Percentiles rank a stretch among this genome's conserved stretches.
phyloP scores from a whole-genome alignment of 1,140 invertebrate species.

The Teleogryllus occipitalis region DNA sequence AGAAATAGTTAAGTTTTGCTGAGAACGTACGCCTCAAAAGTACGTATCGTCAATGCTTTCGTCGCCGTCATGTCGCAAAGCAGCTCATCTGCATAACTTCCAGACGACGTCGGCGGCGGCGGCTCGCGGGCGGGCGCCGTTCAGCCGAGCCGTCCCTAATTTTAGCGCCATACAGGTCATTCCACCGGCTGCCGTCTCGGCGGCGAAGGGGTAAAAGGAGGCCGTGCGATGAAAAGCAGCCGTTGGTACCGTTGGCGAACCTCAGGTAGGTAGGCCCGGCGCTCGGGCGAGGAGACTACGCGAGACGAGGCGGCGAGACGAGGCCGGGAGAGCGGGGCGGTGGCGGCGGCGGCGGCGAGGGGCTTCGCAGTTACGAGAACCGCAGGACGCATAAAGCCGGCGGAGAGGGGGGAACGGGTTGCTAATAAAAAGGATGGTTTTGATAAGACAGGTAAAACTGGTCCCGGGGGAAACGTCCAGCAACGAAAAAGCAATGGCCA shows the following conservation, averaged over 20 bases:
- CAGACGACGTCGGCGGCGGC: no score
- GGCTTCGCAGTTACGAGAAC: no score
- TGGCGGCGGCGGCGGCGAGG: no score
- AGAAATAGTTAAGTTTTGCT: no score
- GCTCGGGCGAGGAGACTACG: neutral
- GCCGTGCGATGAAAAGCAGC: neutral
- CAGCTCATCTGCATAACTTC: no score
- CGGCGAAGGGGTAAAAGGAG: neutral
- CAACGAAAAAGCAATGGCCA: constrained; percentile 1
- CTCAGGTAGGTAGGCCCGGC: neutral
- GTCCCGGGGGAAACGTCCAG: neutral
- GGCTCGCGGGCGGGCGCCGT: no score
- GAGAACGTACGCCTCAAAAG: no score
- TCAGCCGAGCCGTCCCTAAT: neutral
- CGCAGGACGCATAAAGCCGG: no score
- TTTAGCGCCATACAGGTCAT: neutral
- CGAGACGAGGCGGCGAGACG: neutral
- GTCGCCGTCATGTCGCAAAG: no score
- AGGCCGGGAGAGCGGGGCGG: no score
- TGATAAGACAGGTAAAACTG: constrained; percentile 4
- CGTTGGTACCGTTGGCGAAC: neutral
- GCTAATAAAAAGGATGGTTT: constrained; percentile 1
- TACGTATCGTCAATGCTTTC: no score
- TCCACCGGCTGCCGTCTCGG: neutral
- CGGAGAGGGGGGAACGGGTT: neutral